Conservation (phyloP, 2,888 invertebrate species). For the Charanyca ferruginea region DNA sequence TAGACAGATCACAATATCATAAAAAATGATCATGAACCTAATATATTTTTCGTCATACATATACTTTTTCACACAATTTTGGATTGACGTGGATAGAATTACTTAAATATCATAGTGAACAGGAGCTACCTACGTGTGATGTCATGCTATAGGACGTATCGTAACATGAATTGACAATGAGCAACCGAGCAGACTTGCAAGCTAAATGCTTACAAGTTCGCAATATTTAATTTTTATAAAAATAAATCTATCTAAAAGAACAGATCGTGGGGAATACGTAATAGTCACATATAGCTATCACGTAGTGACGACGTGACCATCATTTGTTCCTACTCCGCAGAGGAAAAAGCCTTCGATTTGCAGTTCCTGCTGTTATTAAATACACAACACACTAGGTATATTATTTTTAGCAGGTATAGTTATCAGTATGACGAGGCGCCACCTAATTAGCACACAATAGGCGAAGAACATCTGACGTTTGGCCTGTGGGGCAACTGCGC, state of each 20-base stretch:
- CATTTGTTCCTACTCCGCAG: too few relatives aligned
- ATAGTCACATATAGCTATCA: too few relatives aligned
- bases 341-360: too few relatives aligned
- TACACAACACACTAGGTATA: not conserved
- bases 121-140: not conserved
- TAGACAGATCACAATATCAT: not conserved
- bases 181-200: not conserved
- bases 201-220: not conserved
- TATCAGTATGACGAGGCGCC: conserved; percentile 35
- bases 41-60: not conserved
- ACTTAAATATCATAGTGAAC: conserved; percentile 2
- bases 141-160: not conserved
- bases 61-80: conserved; percentile 19
- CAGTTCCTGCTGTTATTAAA: too few relatives aligned
- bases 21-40: conserved; percentile 9
- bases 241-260: not conserved
- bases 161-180: not conserved
- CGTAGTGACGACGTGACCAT: too few relatives aligned
- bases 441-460: conserved; percentile 73
- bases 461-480: conserved; percentile 58
- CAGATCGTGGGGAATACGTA: not conserved
- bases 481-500: conserved; percentile 33
- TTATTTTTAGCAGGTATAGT: not conserved
- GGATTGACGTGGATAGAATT: conserved; percentile 36
- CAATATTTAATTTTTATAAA: not conserved